These are phyloP conservation scores for Anomalospiza imberbis DNA, from an alignment of 2,797 vertebrate species.

Conservation along the genomic window DNA sequence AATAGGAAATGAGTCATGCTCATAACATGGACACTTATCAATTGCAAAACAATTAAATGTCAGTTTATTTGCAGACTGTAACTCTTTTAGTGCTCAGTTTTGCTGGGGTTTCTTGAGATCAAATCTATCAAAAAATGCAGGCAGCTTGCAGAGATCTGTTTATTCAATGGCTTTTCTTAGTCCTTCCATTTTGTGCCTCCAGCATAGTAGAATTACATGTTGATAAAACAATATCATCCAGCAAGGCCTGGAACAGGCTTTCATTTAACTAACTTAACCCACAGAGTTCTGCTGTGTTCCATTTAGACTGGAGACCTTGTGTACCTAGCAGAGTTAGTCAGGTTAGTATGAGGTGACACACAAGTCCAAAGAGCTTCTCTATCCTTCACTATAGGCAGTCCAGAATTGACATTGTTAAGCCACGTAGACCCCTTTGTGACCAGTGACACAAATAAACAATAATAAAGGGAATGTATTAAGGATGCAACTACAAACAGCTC, in stretches of 20 bases:
- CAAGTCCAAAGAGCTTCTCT: not conserved
- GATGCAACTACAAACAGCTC: not conserved
- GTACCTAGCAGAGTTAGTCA: not conserved
- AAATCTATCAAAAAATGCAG: not conserved
- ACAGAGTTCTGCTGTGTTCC: not conserved
- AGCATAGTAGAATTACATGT: not conserved
- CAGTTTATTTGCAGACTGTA: not conserved
- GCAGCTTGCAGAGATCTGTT: not conserved
- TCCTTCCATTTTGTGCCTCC: not conserved
- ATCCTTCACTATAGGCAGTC: not conserved
- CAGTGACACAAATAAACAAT: not conserved
- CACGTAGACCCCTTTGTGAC: not conserved
- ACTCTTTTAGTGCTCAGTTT: not conserved
- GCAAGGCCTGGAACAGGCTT: not conserved
- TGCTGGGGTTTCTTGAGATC: not conserved
- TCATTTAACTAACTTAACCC: not conserved
- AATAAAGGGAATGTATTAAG: not conserved
- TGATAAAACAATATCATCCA: not conserved
- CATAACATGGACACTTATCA: not conserved
- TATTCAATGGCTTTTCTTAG: not conserved
- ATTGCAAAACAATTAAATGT: not conserved
- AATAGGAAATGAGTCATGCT: not conserved
- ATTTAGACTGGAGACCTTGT: not conserved
- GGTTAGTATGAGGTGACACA: not conserved
- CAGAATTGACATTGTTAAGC: not conserved